Conservation (phyloP, 2,888 invertebrate genomes). For the Drosophila robusta region DNA sequence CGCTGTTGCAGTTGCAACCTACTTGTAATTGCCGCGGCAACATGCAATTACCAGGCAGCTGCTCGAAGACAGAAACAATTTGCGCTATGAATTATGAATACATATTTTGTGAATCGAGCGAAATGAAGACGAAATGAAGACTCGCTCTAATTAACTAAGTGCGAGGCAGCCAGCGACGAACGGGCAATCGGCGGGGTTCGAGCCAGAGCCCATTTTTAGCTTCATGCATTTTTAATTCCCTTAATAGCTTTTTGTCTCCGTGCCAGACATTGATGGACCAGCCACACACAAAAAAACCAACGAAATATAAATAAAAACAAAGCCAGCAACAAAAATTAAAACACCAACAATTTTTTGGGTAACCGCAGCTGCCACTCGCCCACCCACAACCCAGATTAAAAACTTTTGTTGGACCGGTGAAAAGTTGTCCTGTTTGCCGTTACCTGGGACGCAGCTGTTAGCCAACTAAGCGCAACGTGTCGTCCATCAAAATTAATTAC, state of each 20-base stretch:
- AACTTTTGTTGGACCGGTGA: constrained; percentile 44
- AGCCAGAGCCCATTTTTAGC: constrained; percentile 61
- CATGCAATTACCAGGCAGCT: constrained; percentile 67
- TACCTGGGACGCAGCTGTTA: constrained; percentile 67
- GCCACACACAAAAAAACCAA: constrained; percentile 33
- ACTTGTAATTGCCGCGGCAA: constrained; percentile 32
- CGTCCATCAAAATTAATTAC: constrained; percentile 83
- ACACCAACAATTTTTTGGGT: constrained; percentile 56
- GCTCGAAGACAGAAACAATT: constrained; percentile 63
- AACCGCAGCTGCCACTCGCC: constrained; percentile 50
- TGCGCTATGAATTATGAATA: constrained; percentile 75
- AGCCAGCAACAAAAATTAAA: constrained; percentile 54
- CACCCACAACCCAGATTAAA: constrained; percentile 58
- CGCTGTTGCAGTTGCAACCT: constrained; percentile 32
- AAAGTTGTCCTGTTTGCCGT: constrained; percentile 58
- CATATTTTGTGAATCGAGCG: constrained; percentile 44
- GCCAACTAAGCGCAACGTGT: constrained; percentile 76
- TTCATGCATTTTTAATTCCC: constrained; percentile 82
- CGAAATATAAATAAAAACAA: constrained; percentile 30
- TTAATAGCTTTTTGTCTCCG: constrained; percentile 81
- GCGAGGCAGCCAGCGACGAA: constrained; percentile 44
- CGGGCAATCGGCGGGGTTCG: constrained; percentile 24
- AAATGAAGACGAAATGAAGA: constrained; percentile 52
- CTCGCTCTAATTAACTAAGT: constrained; percentile 76
- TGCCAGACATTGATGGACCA: constrained; percentile 78